phyloP scores from a whole-genome alignment of 2,113 vertebrate species.

The Ciconia boyciana region DNA sequence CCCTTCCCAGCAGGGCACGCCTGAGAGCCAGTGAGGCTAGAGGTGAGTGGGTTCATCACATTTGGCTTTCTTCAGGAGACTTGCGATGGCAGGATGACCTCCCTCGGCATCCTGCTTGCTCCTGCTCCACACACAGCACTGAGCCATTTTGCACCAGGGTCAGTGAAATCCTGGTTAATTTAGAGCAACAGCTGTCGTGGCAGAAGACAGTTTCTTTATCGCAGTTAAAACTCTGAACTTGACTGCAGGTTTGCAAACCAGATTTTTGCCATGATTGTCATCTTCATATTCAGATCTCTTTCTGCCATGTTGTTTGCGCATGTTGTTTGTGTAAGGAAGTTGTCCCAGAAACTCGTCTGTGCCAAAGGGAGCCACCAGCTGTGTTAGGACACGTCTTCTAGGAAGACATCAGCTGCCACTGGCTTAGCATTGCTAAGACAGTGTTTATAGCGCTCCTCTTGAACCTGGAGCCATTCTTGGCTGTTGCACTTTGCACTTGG shows the following conservation, averaged over 20 bases:
- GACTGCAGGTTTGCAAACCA: not conserved
- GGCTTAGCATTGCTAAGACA: not conserved
- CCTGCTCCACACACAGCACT: not conserved
- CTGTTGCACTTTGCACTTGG: not conserved
- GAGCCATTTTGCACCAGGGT: not conserved
- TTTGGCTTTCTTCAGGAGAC: not conserved
- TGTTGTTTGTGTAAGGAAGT: not conserved
- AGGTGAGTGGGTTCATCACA: not conserved
- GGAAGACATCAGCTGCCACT: not conserved
- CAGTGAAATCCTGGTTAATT: not conserved
- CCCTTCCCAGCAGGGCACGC: not conserved
- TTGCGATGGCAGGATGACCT: not conserved
- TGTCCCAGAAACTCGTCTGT: not conserved
- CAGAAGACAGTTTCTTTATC: not conserved
- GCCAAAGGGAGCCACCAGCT: not conserved
- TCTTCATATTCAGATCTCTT: not conserved
- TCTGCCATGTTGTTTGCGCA: not conserved
- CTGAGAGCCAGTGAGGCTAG: not conserved
- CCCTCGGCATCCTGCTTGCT: not conserved
- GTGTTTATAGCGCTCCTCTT: not conserved
- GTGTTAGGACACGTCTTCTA: not conserved
- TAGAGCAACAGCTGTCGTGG: not conserved
- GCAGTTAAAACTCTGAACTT: not conserved
- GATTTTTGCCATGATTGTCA: not conserved
- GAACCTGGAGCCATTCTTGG: rapidly evolving